Conservation (phyloP, 2,888 invertebrate genomes). For the Parnassius apollo region DNA sequence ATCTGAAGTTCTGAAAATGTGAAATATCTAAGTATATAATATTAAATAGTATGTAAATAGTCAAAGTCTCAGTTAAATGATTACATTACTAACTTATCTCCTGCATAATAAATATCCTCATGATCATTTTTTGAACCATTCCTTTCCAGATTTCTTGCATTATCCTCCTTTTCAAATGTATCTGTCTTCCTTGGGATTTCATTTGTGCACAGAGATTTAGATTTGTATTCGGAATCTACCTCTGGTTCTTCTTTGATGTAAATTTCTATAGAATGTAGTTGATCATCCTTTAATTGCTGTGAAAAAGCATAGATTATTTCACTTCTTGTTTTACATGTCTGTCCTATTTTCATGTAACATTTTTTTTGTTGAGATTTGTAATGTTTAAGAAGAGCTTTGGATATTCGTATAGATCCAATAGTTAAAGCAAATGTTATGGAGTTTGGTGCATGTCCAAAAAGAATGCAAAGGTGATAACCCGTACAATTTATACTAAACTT, state of each 20-base stretch:
- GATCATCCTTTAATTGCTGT: slow-evolving; percentile 43
- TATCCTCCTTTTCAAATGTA: slow-evolving; percentile 4
- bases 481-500: too few relatives aligned
- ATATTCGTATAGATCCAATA: too few relatives aligned
- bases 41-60: too few relatives aligned
- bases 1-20: too few relatives aligned
- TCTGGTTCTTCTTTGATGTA: slow-evolving; percentile 47
- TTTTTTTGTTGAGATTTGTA: too few relatives aligned
- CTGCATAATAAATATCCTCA: slow-evolving; percentile 10
- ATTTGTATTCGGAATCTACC: not conserved
- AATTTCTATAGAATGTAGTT: slow-evolving; percentile 53
- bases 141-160: slow-evolving; percentile 13
- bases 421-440: too few relatives aligned
- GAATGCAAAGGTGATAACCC: too few relatives aligned
- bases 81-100: slow-evolving; percentile 16
- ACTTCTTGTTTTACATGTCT: too few relatives aligned
- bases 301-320: not conserved
- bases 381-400: too few relatives aligned
- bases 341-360: too few relatives aligned
- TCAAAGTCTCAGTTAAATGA: not conserved
- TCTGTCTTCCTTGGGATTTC: slow-evolving; percentile 30
- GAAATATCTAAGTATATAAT: too few relatives aligned
- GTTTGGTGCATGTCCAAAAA: too few relatives aligned
- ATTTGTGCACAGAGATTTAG: not conserved
- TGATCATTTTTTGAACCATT: not conserved